Percentiles rank a stretch among this genome's conserved stretches.
Conservation (phyloP, 2,797 vertebrate genomes). For the Gallinago nigripennis region DNA sequence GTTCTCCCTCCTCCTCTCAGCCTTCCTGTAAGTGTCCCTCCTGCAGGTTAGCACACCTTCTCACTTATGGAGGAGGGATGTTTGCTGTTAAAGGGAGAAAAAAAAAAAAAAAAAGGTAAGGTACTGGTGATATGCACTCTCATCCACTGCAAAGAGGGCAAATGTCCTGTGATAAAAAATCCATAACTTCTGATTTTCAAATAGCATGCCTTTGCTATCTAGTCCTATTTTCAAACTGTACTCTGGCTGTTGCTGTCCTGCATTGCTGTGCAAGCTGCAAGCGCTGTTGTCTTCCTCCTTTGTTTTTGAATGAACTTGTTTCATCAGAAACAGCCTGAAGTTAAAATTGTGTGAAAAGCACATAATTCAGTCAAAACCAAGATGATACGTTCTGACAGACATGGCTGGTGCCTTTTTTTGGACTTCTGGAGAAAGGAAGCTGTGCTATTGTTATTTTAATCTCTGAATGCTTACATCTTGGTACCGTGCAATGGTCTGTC, state of each 20-base stretch:
- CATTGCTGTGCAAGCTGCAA: background rate
- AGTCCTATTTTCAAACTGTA: accelerated
- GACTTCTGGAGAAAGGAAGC: background rate
- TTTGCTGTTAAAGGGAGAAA: background rate
- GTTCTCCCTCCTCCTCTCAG: background rate
- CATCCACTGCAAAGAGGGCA: background rate
- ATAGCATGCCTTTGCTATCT: background rate
- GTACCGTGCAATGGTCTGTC: background rate
- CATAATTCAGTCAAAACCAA: background rate
- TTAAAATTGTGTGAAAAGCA: background rate
- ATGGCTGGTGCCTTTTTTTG: background rate
- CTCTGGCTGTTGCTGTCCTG: background rate
- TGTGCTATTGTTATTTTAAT: background rate
- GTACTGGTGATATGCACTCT: accelerated
- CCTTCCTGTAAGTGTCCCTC: background rate
- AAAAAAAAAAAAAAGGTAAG: background rate
- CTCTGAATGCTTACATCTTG: background rate
- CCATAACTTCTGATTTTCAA: background rate
- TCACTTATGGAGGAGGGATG: background rate
- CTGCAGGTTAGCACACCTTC: background rate
- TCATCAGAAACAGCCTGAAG: background rate
- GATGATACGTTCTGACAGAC: background rate
- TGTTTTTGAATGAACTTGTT: background rate
- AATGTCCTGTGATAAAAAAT: background rate
- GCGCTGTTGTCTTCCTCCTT: background rate